phyloP scores from a whole-genome alignment of 1,140 invertebrate species.

The Calliphora vicina region DNA sequence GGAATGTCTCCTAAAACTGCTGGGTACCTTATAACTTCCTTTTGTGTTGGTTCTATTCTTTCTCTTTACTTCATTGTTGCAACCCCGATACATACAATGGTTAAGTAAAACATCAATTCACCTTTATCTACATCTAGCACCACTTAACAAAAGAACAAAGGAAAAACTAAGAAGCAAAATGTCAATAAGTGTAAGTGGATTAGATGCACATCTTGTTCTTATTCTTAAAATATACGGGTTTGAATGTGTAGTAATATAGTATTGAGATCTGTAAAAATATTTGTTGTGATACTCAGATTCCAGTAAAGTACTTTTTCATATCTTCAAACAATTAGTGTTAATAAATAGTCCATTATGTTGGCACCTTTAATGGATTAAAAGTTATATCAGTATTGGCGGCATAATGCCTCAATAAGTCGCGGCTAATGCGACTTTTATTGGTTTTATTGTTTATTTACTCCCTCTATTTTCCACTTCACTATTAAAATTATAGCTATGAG shows the following conservation, averaged over 20 bases:
- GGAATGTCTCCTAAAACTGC: too few relatives aligned
- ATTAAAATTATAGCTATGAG: too few relatives aligned
- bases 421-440: constrained; percentile 48
- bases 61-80: neutral
- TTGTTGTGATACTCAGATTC: neutral
- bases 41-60: neutral
- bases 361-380: constrained; percentile 9
- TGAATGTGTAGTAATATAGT: too few relatives aligned
- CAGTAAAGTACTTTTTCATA: neutral
- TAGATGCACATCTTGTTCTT: constrained; percentile 4
- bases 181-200: constrained; percentile 1
- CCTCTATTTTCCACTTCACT: too few relatives aligned
- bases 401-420: constrained; percentile 49
- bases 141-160: neutral
- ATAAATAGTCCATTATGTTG: neutral
- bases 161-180: neutral
- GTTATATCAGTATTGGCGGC: neutral
- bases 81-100: too few relatives aligned
- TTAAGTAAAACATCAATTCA: neutral
- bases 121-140: neutral
- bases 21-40: too few relatives aligned
- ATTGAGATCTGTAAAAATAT: too few relatives aligned
- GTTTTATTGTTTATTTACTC: constrained; percentile 40
- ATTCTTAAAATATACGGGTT: neutral
- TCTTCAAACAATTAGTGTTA: neutral